These are phyloP conservation scores for Sigmodon hispidus DNA, from an alignment of 2,113 vertebrate species.

Conservation along the genomic window DNA sequence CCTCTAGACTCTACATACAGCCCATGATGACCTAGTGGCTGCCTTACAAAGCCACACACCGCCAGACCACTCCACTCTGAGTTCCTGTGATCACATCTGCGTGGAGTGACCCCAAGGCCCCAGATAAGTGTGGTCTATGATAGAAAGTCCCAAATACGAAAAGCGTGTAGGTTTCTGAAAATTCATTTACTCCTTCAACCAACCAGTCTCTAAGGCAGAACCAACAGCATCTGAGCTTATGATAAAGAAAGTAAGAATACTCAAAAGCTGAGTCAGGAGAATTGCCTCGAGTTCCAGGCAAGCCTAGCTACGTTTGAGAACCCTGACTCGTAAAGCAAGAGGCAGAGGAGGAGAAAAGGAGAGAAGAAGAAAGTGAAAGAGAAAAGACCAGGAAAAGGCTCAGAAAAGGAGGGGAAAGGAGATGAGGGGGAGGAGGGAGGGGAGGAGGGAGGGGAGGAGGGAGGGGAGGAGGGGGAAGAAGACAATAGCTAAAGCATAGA, in stretches of 20 bases:
- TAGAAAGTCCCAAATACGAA: accelerated
- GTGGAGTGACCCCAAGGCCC: not conserved
- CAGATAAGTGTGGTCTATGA: not conserved
- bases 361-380: not conserved
- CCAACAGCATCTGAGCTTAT: not conserved
- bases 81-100: no score
- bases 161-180: not conserved
- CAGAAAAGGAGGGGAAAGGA: not conserved
- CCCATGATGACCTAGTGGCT: not conserved
- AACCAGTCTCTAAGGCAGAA: not conserved
- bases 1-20: not conserved
- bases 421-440: not conserved
- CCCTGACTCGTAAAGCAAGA: not conserved
- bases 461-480: not conserved
- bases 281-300: not conserved
- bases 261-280: not conserved
- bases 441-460: no score
- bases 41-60: no score
- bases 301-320: not conserved
- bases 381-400: not conserved
- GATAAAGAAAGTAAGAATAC: not conserved
- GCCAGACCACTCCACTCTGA: not conserved
- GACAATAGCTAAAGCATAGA: not conserved
- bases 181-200: accelerated
- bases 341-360: no score